Evolutionary conservation across 2,113 vertebrate genomes (phyloP), one percentile per base, ranked within the genome.

Genomic region (Macroglossus sobrinus): DNA sequence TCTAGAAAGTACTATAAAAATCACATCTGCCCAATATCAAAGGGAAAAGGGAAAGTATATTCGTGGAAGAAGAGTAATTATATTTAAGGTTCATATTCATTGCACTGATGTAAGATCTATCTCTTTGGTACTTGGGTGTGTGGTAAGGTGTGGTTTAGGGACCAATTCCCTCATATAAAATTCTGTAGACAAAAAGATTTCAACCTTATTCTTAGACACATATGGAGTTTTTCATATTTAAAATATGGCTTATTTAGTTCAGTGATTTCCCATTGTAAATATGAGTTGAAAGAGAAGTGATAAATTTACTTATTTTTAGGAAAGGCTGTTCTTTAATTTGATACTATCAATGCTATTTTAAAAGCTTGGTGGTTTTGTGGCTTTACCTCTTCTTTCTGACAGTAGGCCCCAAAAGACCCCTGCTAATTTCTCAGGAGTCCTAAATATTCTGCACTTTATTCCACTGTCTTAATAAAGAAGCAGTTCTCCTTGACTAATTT

Each of bases 1-100:
- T 71, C 55, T 90, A 94, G 45, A 53, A 94, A 80, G 90, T n/a
- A 94, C 35, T 85, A 35, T 76, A 53, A 80, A 89, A 69, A 35
- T 59, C 47, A 50, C 57, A 74, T 59, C 40, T 84, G n/a, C 21
- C 18, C 40, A 43, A 8, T 84, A 71, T 18, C 14, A 94, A 69
- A 90, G 21, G 26, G 16, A 40, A 26, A 59, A 26, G 6, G 26
- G 33, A 43, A 57, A 50, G 15, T 71, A 61, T 76, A 13, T 15
- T 30, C 2, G 4, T 50, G 10, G 10, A 69, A 5, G 57, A 61
- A 64, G 15, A 86, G 4, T 57, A 81, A 75, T 71, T 53, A 79
- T n/a, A 64, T 35, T 74, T 40, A 35, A 2, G 63, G 47, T 9
- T 78, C 38, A 22, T 43, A 43, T 63, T 43, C 79, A 63, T 33